Evolutionary conservation across 2,888 invertebrate species (phyloP).

Genomic region (Trisateles emortualis): DNA sequence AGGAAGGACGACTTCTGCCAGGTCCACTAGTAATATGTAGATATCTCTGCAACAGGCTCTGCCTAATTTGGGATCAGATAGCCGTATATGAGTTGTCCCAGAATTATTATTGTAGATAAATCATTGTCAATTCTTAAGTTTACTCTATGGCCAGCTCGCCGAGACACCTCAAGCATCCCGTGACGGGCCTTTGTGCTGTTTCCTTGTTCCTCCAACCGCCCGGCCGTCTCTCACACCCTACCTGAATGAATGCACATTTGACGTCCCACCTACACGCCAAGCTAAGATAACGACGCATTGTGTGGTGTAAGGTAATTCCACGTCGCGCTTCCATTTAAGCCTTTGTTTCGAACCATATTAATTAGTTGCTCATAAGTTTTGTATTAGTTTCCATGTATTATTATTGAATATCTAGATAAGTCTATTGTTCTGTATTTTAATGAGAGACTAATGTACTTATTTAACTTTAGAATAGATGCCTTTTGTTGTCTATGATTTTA

Average conservation of each 20-base stretch:
- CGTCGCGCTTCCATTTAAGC: conserved; percentile 9
- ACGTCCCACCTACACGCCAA: conserved; percentile 51
- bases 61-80: too few relatives aligned
- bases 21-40: too few relatives aligned
- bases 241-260: conserved; percentile 65
- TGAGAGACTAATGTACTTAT: too few relatives aligned
- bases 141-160: conserved; percentile 45
- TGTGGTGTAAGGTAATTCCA: conserved; percentile 28
- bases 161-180: conserved; percentile 64
- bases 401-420: neutral
- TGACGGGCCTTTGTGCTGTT: conserved; percentile 68
- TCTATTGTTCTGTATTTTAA: neutral
- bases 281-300: conserved; percentile 48
- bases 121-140: conserved; percentile 1
- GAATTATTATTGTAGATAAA: too few relatives aligned
- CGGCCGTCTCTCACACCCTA: conserved; percentile 53
- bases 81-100: too few relatives aligned
- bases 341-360: conserved; percentile 24
- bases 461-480: too few relatives aligned
- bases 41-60: too few relatives aligned
- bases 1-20: too few relatives aligned
- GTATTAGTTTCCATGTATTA: neutral
- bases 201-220: conserved; percentile 55
- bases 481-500: too few relatives aligned
- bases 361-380: conserved; percentile 19